Evolutionary conservation across 2,113 vertebrate genomes (phyloP), one percentile per base, ranked within the genome.

Genomic region (Sinocyclocheilus anshuiensis): DNA sequence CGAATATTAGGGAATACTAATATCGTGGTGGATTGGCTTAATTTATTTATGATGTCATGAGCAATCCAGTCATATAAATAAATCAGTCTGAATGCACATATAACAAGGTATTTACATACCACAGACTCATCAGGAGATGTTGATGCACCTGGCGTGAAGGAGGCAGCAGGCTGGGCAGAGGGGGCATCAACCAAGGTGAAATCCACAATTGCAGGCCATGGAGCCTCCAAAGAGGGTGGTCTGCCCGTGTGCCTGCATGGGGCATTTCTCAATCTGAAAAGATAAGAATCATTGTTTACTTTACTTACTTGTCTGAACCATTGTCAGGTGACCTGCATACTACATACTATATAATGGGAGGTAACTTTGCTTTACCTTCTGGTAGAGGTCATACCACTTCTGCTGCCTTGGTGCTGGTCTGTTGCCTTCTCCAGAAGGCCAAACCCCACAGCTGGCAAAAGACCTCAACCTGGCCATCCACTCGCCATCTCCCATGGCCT

Each of bases 311-410:
- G 26, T 71, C 6, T 26, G n/a, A 36, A 83, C 61, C 42, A 45
- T 71, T n/a, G 63, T 83, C 42, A 83, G 57, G 63, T 53, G 42
- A 83, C 42, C 63, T 83, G 81, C 61, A 83, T 67, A 29, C 63
- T 67, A 83, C 26, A 15, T 42, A 82, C 24, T 42, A 67, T 45
- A 5, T 71, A 71, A 69, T 50, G 45, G n/a, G 63, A 45, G 45
- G 11, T 45, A 16, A 50, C 33, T 65, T 82, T 48, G 59, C 63
- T 67, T 77, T 77, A 77, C 83, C 55, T 77, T 84, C 18, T 77
- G 29, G 33, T 85, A 85, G 72, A 85, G 74, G 55, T 85, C 55
- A 24, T 84, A 24, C 74, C 55, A 85, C 55, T 77, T 85, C 55
- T 20, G 2, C 29, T 79, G 84, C 8, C 42, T 79, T 67, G 77